Percentiles rank a stretch among this genome's conserved stretches.
Evolutionary conservation across 2,888 invertebrate species (phyloP).

Genomic region (Anagyrus pseudococci): DNA sequence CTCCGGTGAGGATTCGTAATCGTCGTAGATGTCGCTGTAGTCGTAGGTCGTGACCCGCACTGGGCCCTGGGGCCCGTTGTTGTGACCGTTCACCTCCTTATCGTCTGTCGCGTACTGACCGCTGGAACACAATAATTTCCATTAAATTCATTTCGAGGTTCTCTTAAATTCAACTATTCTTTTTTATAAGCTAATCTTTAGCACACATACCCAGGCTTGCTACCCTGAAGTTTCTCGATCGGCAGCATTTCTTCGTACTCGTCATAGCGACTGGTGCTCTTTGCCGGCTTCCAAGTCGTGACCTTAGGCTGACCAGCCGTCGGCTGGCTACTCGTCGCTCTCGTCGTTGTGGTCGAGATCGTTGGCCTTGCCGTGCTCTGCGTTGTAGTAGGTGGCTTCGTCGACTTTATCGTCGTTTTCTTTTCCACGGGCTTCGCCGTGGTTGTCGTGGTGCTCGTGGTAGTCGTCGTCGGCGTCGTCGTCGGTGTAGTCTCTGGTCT

Average conservation of each 20-base stretch:
- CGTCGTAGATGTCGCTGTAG: constrained; percentile 57
- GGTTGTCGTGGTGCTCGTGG: constrained; percentile 32
- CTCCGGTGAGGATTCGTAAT: constrained; percentile 43
- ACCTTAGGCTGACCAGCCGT: constrained; percentile 51
- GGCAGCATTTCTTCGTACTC: constrained; percentile 45
- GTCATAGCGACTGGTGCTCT: constrained; percentile 33
- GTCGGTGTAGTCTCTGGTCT: constrained; percentile 35
- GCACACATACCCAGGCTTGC: constrained; percentile 16
- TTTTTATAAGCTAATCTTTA: constrained; percentile 21
- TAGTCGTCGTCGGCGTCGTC: constrained; percentile 38
- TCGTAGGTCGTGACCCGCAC: constrained; percentile 9
- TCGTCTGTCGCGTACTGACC: constrained; percentile 23
- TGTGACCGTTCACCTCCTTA: constrained; percentile 34
- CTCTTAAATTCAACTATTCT: constrained; percentile 34
- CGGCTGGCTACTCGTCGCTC: constrained; percentile 46
- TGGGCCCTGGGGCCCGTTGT: constrained; percentile 38
- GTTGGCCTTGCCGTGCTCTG: constrained; percentile 49
- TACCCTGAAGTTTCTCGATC: constrained; percentile 50
- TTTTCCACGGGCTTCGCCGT: constrained; percentile 37
- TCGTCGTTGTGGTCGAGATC: constrained; percentile 51
- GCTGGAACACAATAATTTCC: constrained; percentile 7
- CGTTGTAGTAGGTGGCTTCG: constrained; percentile 38
- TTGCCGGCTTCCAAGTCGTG: constrained; percentile 57
- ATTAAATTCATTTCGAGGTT: background rate
- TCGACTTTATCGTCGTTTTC: constrained; percentile 41